These are phyloP conservation scores for Apostichopus californicus DNA, from an alignment of 35 echinoderm and acorn worm species.

Conservation along the genomic window DNA sequence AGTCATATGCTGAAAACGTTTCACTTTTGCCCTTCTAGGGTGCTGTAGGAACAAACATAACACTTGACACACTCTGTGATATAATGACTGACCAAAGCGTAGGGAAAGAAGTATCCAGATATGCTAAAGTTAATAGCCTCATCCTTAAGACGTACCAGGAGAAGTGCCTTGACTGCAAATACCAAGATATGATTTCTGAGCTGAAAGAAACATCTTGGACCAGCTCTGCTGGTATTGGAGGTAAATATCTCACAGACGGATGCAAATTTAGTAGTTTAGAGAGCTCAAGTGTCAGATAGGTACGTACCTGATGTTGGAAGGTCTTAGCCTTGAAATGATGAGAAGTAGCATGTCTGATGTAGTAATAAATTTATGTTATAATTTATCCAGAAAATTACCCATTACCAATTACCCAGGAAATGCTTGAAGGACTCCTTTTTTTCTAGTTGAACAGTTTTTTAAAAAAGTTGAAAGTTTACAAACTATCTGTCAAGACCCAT, in stretches of 20 bases:
- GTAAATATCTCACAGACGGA: constrained; percentile 24
- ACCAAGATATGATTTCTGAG: constrained; percentile 79
- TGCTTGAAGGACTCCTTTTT: too few species aligned
- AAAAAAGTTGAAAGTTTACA: too few species aligned
- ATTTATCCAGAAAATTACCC: too few species aligned
- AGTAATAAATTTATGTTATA: too few species aligned
- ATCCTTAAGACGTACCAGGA: constrained; percentile 69
- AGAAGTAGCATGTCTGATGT: too few species aligned
- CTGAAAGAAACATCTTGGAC: constrained; percentile 75
- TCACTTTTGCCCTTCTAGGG: constrained; percentile 53
- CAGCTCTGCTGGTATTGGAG: constrained; percentile 76
- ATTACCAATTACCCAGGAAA: too few species aligned
- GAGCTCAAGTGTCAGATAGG: too few species aligned
- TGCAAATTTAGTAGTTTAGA: too few species aligned
- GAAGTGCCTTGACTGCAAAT: constrained; percentile 71
- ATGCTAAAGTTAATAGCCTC: constrained; percentile 78
- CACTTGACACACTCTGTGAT: constrained; percentile 93
- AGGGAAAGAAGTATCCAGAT: constrained; percentile 48
- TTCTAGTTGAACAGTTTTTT: too few species aligned
- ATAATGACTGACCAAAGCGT: constrained; percentile 76
- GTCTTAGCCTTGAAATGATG: too few species aligned
- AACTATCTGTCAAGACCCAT: too few species aligned
- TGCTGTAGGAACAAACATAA: constrained; percentile 79
- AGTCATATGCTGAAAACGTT: neutral
- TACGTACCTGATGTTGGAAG: too few species aligned